These are phyloP conservation scores for Lobophora halterata DNA, from an alignment of 2,888 invertebrate species.

Conservation along the genomic window DNA sequence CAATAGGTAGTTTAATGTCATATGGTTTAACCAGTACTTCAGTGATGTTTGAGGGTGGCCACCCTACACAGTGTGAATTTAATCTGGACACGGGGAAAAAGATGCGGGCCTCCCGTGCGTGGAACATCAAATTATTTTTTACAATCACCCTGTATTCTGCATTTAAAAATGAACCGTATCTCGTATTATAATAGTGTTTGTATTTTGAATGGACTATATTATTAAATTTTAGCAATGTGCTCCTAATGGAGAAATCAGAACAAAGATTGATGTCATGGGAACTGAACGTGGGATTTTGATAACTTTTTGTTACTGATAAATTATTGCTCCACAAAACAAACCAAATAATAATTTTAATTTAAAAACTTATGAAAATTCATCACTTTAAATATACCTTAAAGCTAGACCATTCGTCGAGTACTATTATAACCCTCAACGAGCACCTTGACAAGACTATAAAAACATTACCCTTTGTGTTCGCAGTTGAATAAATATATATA, in stretches of 20 bases:
- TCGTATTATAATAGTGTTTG: conserved; percentile 2
- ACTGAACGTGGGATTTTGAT: conserved; percentile 55
- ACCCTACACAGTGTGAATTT: conserved; percentile 52
- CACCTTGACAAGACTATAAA: too few relatives aligned
- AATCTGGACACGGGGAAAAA: conserved; percentile 56
- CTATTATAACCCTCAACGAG: too few relatives aligned
- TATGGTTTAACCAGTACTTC: conserved; percentile 26
- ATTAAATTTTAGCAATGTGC: conserved; percentile 55
- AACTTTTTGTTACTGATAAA: conserved; percentile 37
- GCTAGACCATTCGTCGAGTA: too few relatives aligned
- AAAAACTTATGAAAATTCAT: too few relatives aligned
- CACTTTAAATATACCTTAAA: too few relatives aligned
- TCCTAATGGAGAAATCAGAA: conserved; percentile 69
- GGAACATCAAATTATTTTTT: conserved; percentile 48
- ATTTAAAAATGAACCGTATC: conserved; percentile 34
- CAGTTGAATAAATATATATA: too few relatives aligned
- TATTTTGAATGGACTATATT: conserved; percentile 17
- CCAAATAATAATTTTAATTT: too few relatives aligned
- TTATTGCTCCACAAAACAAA: too few relatives aligned
- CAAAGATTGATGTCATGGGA: conserved; percentile 72
- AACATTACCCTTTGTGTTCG: too few relatives aligned
- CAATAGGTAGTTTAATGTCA: conserved; percentile 8
- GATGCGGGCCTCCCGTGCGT: conserved; percentile 62
- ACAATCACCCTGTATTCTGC: conserved; percentile 20
- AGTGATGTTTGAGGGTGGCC: conserved; percentile 51